Evolutionary conservation across 2,888 invertebrate species (phyloP), one percentile per base, ranked within the genome.

Genomic region (Sinhomidia bicolor): DNA sequence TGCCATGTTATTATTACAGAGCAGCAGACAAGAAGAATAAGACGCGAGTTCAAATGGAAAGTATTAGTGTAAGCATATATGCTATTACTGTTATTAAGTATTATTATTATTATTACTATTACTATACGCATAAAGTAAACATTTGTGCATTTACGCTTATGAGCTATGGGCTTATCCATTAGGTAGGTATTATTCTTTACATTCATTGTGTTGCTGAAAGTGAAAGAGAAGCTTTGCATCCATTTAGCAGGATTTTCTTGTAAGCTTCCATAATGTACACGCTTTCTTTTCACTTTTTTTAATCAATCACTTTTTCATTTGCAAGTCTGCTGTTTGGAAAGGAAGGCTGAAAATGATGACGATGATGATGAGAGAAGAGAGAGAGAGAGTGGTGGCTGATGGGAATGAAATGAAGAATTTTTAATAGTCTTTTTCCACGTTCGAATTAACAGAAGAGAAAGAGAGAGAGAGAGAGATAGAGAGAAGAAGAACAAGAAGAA

Each of bases 261-360:
- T 88, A 88, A 88, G 83, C 83, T 84, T 29, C 78, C 79, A 79
- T 79, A 78, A 79, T 88, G 83, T 83, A 82, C 78, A 68, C 78
- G 78, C 83, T 88, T 88, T 78, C 65, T 68, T 88, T 84, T 79
- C 83, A 79, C 51, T 83, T 88, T 83, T n/a, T 88, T 88, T 88
- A 88, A 88, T 88, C 88, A 88, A 88, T 88, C 88, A 88, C 88
- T 88, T 83, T 88, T 88, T 88, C 83, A 83, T 88, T 83, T 83
- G 68, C 88, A 71, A 79, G 79, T 60, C 41, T 78, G 44, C 71
- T 44, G 51, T 47, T 47, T 47, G 81, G 26, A 79, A 44, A 62
- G 23, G 65, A 29, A 68, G 12, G 23, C 10, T 54, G 4, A 32
- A n/a, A n/a, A 36, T 36, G 36, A 36, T 36, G 32, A n/a, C n/a